phyloP scores from a whole-genome alignment of 2,888 invertebrate genomes.

The Ptychoptera albimana region DNA sequence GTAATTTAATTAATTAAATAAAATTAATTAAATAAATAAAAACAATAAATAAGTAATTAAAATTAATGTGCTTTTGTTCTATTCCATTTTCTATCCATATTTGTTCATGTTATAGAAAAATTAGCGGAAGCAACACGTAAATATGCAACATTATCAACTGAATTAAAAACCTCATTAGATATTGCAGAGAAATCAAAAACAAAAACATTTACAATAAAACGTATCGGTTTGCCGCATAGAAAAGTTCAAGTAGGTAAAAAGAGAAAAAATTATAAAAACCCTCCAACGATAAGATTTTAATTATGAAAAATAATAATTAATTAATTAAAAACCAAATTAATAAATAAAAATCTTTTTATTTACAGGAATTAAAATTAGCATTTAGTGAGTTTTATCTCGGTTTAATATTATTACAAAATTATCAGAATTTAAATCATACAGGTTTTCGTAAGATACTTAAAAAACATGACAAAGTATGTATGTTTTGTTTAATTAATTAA shows the following conservation, averaged over 20 bases:
- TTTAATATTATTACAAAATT: conserved; percentile 91
- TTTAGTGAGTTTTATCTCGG: conserved; percentile 98
- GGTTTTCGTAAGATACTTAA: conserved; percentile 98
- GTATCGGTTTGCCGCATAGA: conserved; percentile 46
- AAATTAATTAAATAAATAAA: conserved; percentile 19
- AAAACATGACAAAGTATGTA: conserved; percentile 89
- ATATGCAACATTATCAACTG: conserved; percentile 77
- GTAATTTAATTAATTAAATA: no score
- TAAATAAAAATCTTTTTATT: no score
- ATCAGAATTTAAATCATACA: conserved; percentile 95
- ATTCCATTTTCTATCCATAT: conserved; percentile 32
- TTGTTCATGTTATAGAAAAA: conserved; percentile 44
- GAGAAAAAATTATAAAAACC: no score
- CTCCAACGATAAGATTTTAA: conserved; percentile 3
- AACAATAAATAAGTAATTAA: no score
- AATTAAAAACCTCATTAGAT: conserved; percentile 51
- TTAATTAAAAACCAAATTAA: background rate
- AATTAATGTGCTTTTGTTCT: no score
- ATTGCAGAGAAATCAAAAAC: conserved; percentile 30
- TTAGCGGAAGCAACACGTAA: conserved; percentile 93
- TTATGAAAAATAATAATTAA: conserved; percentile 1
- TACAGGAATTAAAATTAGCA: conserved; percentile 77
- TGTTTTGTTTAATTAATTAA: no score
- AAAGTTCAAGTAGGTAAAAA: conserved; percentile 44
- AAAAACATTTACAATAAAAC: conserved; percentile 32